Conservation (phyloP, 2,113 vertebrate species). For the Rattus norvegicus region DNA sequence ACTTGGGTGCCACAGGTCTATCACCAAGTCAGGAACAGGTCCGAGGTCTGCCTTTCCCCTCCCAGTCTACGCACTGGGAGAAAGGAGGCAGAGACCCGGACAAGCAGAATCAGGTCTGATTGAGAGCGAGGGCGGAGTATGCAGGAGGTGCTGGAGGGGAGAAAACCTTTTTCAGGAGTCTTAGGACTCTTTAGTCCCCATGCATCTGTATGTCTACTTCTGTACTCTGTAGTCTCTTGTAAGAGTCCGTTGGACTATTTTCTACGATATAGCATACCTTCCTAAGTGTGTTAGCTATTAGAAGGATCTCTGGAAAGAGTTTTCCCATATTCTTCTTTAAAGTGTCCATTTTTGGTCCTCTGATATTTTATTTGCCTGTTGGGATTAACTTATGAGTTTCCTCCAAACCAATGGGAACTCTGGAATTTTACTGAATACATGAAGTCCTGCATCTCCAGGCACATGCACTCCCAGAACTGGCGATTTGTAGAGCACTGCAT, state of each 20-base stretch:
- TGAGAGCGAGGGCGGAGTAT: too few species aligned
- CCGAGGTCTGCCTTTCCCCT: too few species aligned
- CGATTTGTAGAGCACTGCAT: not conserved
- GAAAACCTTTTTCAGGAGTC: too few species aligned
- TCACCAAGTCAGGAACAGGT: too few species aligned
- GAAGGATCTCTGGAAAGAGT: conserved; percentile 14
- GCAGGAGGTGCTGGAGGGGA: too few species aligned
- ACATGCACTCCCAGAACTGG: not conserved
- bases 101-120: too few species aligned
- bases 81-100: too few species aligned
- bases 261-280: not conserved
- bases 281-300: not conserved
- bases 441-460: not conserved
- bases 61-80: too few species aligned
- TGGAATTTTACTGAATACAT: not conserved
- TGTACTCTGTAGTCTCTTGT: not conserved
- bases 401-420: not conserved
- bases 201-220: not conserved
- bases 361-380: not conserved
- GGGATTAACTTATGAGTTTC: not conserved
- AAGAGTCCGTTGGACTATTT: not conserved
- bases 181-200: too few species aligned
- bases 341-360: not conserved
- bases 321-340: not conserved
- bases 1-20: too few species aligned